Conservation (phyloP, 1,140 invertebrate species). For the Rhopalosiphum padi region DNA sequence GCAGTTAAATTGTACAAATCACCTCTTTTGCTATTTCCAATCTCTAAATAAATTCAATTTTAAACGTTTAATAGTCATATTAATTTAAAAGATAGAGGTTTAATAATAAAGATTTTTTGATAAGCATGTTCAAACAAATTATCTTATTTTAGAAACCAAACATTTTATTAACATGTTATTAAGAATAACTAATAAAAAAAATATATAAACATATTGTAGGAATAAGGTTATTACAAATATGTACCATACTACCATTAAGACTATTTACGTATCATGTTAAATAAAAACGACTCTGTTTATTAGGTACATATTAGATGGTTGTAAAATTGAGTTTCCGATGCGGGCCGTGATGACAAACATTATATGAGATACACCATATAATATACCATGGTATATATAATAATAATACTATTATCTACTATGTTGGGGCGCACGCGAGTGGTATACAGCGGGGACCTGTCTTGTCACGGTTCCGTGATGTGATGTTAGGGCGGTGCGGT, state of each 20-base stretch:
- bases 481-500: not conserved
- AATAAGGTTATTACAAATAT: not conserved
- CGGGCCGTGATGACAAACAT: not conserved
- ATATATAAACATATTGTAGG: not conserved
- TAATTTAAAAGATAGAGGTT: not conserved
- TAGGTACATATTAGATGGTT: not conserved
- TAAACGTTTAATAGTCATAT: not conserved
- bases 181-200: not conserved
- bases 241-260: not conserved
- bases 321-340: not conserved
- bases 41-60: not conserved
- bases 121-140: not conserved
- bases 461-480: not conserved
- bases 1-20: not conserved
- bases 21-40: not conserved
- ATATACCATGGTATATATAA: conserved; percentile 1
- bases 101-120: not conserved
- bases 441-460: not conserved
- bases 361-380: not conserved
- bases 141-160: not conserved
- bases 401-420: not conserved
- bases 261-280: not conserved
- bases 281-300: not conserved
- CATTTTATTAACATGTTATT: too few species aligned
- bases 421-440: not conserved